Conservation (phyloP, 2,888 invertebrate species). For the Chorisops tibialis region DNA sequence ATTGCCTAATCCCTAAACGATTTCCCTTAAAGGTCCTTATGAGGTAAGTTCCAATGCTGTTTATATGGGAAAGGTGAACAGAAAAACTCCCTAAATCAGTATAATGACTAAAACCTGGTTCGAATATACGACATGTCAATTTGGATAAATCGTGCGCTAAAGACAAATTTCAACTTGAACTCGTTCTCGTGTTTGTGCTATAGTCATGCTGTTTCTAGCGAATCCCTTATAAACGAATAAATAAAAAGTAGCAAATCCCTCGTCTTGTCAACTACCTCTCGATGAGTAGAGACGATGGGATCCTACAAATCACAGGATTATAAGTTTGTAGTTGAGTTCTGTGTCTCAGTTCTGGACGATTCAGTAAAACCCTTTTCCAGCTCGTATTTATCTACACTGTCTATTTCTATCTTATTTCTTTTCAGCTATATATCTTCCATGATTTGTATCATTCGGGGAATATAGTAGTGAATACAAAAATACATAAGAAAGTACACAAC, state of each 20-base stretch:
- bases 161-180: background rate
- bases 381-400: background rate
- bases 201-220: background rate
- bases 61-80: slow-evolving; percentile 4
- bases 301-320: slow-evolving; percentile 9
- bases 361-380: background rate
- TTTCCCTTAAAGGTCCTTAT: slow-evolving; percentile 4
- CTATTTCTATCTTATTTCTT: background rate
- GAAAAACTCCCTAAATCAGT: slow-evolving; percentile 8
- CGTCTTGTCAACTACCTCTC: slow-evolving; percentile 12
- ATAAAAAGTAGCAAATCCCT: slow-evolving; percentile 11
- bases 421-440: background rate
- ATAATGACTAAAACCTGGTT: background rate
- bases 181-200: background rate
- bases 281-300: background rate
- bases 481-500: too few relatives aligned
- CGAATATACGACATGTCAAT: background rate
- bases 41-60: slow-evolving; percentile 6
- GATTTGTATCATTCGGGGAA: background rate
- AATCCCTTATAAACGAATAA: background rate
- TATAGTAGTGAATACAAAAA: background rate
- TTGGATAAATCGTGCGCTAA: background rate
- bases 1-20: slow-evolving; percentile 2
- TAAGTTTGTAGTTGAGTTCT: background rate
- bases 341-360: background rate